These are phyloP conservation scores for Panthera leo DNA, from an alignment of 2,113 vertebrate species.

Conservation along the genomic window DNA sequence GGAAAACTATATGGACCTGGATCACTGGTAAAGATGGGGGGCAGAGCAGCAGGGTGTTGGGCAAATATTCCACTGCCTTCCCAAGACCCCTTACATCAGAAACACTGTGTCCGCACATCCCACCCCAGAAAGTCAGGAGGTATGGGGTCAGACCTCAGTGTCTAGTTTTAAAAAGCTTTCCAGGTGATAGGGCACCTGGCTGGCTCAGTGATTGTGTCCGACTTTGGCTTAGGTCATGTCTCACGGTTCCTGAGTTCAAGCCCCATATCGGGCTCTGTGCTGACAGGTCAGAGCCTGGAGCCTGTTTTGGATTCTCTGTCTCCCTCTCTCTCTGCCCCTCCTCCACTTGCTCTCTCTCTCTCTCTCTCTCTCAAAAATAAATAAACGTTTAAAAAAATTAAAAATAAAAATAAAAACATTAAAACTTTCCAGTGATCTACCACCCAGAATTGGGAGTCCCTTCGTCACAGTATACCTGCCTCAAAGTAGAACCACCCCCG, in stretches of 20 bases:
- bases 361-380: too few relatives aligned
- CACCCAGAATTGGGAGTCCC: neutral
- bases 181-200: too few relatives aligned
- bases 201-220: too few relatives aligned
- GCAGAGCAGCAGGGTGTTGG: neutral
- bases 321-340: too few relatives aligned
- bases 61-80: neutral
- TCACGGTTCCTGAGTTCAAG: too few relatives aligned
- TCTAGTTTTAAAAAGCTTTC: neutral
- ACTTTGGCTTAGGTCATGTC: too few relatives aligned
- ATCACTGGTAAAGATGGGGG: neutral
- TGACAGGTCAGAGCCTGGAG: too few relatives aligned
- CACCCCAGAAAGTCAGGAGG: neutral
- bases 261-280: too few relatives aligned
- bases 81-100: neutral
- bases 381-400: too few relatives aligned
- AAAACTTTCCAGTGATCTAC: neutral
- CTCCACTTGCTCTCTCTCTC: too few relatives aligned
- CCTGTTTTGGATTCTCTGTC: too few relatives aligned
- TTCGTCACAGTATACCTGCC: accelerated
- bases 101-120: accelerated
- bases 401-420: too few relatives aligned
- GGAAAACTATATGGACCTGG: neutral
- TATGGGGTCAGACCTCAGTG: neutral
- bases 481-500: neutral